Evolutionary conservation across 2,888 invertebrate species (phyloP).

Genomic region (Lapara coniferarum): DNA sequence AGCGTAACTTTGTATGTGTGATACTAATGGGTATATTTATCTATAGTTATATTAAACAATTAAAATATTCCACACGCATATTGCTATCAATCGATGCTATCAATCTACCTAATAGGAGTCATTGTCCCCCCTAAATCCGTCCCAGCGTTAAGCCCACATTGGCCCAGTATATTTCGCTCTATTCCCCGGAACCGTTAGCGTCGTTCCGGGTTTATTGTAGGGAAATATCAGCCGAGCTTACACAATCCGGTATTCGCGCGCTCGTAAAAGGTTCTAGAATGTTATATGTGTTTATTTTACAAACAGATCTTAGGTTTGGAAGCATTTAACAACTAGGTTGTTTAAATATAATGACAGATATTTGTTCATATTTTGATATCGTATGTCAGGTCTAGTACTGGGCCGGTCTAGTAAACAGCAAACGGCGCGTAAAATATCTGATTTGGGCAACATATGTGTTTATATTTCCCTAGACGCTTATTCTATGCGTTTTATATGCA

Average conservation of each 20-base stretch:
- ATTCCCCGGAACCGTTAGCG: constrained; percentile 41
- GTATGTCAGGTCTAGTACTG: not conserved
- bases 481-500: too few relatives aligned
- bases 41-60: too few relatives aligned
- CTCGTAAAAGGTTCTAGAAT: constrained; percentile 22
- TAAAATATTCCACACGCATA: too few relatives aligned
- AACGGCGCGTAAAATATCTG: too few relatives aligned
- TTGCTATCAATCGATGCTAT: too few relatives aligned
- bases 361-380: not conserved
- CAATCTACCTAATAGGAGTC: too few relatives aligned
- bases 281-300: constrained; percentile 6
- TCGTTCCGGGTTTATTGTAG: constrained; percentile 45
- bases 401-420: too few relatives aligned
- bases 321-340: not conserved
- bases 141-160: constrained; percentile 23
- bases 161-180: constrained; percentile 35
- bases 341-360: not conserved
- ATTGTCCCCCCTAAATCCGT: constrained; percentile 28
- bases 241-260: constrained; percentile 34
- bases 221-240: constrained; percentile 56
- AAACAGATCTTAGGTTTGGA: not conserved
- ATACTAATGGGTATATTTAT: too few relatives aligned
- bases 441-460: too few relatives aligned
- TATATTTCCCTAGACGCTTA: too few relatives aligned
- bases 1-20: too few relatives aligned